phyloP scores from a whole-genome alignment of 2,113 vertebrate species.

The Anthoscopus minutus region DNA sequence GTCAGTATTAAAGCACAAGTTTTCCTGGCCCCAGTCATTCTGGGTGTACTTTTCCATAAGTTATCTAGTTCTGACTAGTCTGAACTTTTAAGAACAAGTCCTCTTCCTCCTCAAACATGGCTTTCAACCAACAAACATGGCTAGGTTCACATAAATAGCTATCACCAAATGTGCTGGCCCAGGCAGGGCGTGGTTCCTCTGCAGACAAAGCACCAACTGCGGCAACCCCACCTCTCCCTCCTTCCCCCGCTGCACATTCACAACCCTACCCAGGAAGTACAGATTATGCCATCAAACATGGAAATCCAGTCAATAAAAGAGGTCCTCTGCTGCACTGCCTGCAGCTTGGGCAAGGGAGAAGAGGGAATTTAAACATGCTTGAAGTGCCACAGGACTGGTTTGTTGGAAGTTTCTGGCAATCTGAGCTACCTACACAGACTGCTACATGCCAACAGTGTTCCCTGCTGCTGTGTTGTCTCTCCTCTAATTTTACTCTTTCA shows the following conservation, averaged over 20 bases:
- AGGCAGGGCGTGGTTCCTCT: not conserved
- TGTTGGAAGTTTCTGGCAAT: not conserved
- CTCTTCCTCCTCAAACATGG: not conserved
- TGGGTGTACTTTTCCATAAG: not conserved
- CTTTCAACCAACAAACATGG: not conserved
- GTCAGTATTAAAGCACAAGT: not conserved
- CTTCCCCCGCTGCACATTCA: not conserved
- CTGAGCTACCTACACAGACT: not conserved
- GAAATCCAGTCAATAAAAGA: not conserved
- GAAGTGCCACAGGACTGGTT: not conserved
- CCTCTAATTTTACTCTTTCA: not conserved
- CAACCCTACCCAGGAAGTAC: not conserved
- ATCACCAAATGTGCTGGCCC: not conserved
- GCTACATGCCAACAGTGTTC: not conserved
- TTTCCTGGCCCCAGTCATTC: not conserved
- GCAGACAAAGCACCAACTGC: not conserved
- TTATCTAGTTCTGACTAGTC: not conserved
- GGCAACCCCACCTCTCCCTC: not conserved
- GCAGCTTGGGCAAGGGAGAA: not conserved
- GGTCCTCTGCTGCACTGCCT: not conserved
- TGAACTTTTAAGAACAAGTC: not conserved
- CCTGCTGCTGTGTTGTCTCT: not conserved
- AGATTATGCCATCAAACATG: not conserved
- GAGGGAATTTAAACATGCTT: not conserved
- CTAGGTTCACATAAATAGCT: not conserved